Base-by-base conservation (phyloP, 2,113 vertebrate genomes). In the Heterochromis multidens region DNA sequence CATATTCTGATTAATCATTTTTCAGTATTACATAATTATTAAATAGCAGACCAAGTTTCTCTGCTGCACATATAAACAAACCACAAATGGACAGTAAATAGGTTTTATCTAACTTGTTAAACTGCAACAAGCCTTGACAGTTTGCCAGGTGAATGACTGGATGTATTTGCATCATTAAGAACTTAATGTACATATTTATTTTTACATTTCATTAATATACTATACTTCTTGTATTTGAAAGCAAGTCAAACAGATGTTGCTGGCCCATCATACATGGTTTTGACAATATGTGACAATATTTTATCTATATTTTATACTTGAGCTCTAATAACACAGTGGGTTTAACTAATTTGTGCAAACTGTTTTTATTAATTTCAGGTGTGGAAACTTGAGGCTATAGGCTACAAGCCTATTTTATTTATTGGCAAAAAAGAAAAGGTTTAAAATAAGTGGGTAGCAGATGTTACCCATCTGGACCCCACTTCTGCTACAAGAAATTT, bases 1-100 rank as follows among this genome's bases (percentile, higher is more conserved):
- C 5, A n/a, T n/a, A n/a, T n/a, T 25, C 1, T 27, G 5, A 27
- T 59, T 0, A 2, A 14, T 27, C 27, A 16, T 6, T 7, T 29
- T 59, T 27, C 27, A 31, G 59, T 16, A 61, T 31, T 61, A 31
- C 59, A 31, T 31, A 31, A 31, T 31, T 3, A 61, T 31, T 31
- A 10, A 61, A 61, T 17, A 61, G 59, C 27, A 31, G 59, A 61
- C 0, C 7, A 9, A 31, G 17, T 13, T 19, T 9, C 59, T 61
- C 8, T 59, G 58, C 58, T 59, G 23, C 23, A 29, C 13, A 58
- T 25, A 5, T 12, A 58, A 59, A 29, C 31, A 9, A 61, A 33
- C 31, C 10, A 61, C 2, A 9, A 19, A 17, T 61, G 29, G 59
- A 19, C 57, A 59, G 6, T 27, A 27, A 27, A 27, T 17, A 31